Evolutionary conservation across 2,113 vertebrate species (phyloP), one percentile per base, ranked within the genome.

Genomic region (Osmerus mordax): DNA sequence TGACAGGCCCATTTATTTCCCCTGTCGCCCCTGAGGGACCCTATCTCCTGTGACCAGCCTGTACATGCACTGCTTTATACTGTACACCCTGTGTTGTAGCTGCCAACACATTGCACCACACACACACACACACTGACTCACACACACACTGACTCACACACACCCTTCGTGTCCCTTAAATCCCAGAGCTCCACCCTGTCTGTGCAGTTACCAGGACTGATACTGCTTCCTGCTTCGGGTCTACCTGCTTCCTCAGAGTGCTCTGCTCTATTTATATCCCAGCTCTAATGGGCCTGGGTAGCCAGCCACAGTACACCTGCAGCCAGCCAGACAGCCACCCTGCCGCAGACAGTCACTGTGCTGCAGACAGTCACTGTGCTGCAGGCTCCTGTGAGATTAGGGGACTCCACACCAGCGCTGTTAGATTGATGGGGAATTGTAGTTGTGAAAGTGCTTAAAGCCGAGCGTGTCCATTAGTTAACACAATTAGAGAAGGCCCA

Each of bases 1-100:
- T 90, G 90, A 91, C 90, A 92, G 85, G 64, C 84, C 83, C 84
- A 88, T 91, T 91, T 89, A 84, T 91, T 89, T 84, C 78, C 84
- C 78, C 61, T 41, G 69, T 74, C 67, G 83, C 77, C 77, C 69
- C 76, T 67, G 66, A 79, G 85, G 78, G 71, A 71, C 80, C 78
- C 7, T 89, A 86, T 91, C 88, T 89, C 81, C 70, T 65, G 75
- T 78, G 78, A 77, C 82, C 88, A 90, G 82, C 80, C 73, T 81
- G 69, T 74, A 67, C 75, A 67, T 47, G 25, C 51, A 70, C 66
- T 55, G 52, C 72, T 71, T 12, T 56, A 70, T 70, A 74, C 78
- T 73, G 56, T 65, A 75, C 63, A n/a, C 29, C 62, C 32, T 65
- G 32, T 56, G 55, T 56, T 72, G 60, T 65, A 75, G 65, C 61